Base-by-base conservation (phyloP, 1,140 invertebrate species). In the Pomacea maculata region DNA sequence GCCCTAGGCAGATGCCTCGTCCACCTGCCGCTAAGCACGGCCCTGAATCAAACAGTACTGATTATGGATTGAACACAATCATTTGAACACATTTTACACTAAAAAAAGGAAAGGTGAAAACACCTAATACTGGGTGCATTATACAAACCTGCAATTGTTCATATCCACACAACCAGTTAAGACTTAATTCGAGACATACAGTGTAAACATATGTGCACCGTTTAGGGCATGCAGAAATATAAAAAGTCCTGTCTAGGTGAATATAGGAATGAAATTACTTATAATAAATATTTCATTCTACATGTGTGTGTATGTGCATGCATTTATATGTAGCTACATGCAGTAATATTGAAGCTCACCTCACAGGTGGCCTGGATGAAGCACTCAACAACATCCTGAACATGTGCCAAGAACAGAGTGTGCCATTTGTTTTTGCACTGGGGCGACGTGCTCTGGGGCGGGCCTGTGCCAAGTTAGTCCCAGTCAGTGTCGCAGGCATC, bases 401-500 rank as follows among this genome's bases (percentile, higher is more conserved):
- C n/a, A 85, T 91, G 74, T 92, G 92, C 80, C 87, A 89, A 64
- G 89, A 92, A 70, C 89, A 93, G 79, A 88, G 92, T 52, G 90
- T 93, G 9, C 91, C 92, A 54, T 92, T 92, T 88, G 91, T 93
- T 25, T 94, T 93, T 87, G 93, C 93, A 11, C 86, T 94, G 8
- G 87, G 89, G 0, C 87, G 92, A 17, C 89, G 92, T 61, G 91
- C 92, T 19, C 88, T 94, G n/a, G 93, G 93, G 14, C 89, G 92
- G 75, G 90, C 92, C 45, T 92, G 92, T 80, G 91, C 92, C 65
- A 93, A 93, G 84, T 90, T 92, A 70, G 93, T 93, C 34, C 90
- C 92, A 21, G 92, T 93, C 68, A 93, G 92, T 86, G 93, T 93
- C 15, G 90, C 93, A 45, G 93, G 93, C 29, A 90, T 94, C 21